phyloP scores from a whole-genome alignment of 2,113 vertebrate species.

The Pavo muticus region DNA sequence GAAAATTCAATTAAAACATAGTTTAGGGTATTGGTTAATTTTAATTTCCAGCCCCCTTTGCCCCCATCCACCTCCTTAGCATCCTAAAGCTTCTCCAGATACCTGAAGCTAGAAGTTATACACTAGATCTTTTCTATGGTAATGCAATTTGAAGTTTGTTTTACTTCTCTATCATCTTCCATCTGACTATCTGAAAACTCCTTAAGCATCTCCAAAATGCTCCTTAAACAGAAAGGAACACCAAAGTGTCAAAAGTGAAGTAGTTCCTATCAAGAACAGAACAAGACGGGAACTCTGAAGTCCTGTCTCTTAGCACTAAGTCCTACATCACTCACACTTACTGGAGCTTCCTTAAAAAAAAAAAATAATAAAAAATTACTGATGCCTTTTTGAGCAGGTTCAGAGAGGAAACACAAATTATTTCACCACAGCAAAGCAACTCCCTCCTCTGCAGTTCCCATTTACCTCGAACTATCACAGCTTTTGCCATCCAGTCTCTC shows the following conservation, averaged over 20 bases:
- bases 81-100: not conserved
- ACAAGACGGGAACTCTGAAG: not conserved
- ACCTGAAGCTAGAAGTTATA: not conserved
- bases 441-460: not conserved
- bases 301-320: not conserved
- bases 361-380: not conserved
- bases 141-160: not conserved
- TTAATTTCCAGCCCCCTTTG: constrained; percentile 48
- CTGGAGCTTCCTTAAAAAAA: not conserved
- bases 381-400: not conserved
- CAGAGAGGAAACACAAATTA: not conserved
- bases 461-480: not conserved
- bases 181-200: not conserved
- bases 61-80: not conserved
- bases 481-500: not conserved
- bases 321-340: not conserved
- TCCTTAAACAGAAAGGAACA: not conserved
- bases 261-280: not conserved
- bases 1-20: constrained; percentile 71
- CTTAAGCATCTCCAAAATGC: not conserved
- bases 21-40: constrained; percentile 57
- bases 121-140: not conserved
- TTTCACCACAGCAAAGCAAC: not conserved
- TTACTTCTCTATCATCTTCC: not conserved
- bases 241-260: not conserved